phyloP scores from a whole-genome alignment of 1,140 invertebrate species.

The Andrena cerasifolii region DNA sequence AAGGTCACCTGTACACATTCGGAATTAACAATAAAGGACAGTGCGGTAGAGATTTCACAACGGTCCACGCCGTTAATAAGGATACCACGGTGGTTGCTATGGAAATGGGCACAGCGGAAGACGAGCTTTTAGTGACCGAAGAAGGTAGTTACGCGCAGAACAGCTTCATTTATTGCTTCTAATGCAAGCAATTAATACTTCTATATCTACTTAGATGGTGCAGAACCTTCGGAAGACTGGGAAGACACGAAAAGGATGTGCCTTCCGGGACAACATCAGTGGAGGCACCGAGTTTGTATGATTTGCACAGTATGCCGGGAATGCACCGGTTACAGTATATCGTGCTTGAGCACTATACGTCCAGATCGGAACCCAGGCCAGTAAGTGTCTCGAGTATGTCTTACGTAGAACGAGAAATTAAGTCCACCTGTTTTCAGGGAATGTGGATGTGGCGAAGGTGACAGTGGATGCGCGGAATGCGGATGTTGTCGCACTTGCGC shows the following conservation, averaged over 20 bases:
- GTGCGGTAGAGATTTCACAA: constrained; percentile 94
- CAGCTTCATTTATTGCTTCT: constrained; percentile 23
- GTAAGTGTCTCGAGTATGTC: constrained; percentile 84
- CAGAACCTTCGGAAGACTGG: constrained; percentile 82
- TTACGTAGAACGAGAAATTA: neutral
- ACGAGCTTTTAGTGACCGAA: constrained; percentile 82
- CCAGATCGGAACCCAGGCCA: constrained; percentile 93
- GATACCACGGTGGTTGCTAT: constrained; percentile 84
- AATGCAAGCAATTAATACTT: constrained; percentile 7
- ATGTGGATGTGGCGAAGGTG: constrained; percentile 97
- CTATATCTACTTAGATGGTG: constrained; percentile 58
- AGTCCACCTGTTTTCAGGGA: constrained; percentile 84
- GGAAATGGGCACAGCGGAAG: constrained; percentile 86
- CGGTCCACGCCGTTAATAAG: constrained; percentile 80
- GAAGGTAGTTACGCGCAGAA: constrained; percentile 67
- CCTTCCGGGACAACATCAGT: constrained; percentile 88
- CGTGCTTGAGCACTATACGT: constrained; percentile 90
- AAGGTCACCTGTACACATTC: constrained; percentile 96
- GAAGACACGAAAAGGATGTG: constrained; percentile 87
- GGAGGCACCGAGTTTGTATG: constrained; percentile 92
- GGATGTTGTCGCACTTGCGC: constrained; percentile 95
- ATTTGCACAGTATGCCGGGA: constrained; percentile 95
- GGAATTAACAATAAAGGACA: constrained; percentile 99
- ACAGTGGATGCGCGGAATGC: constrained; percentile 95
- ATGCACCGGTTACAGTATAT: constrained; percentile 95